Evolutionary conservation across 2,797 vertebrate genomes (phyloP), one percentile per base, ranked within the genome.

Genomic region (Falco peregrinus): DNA sequence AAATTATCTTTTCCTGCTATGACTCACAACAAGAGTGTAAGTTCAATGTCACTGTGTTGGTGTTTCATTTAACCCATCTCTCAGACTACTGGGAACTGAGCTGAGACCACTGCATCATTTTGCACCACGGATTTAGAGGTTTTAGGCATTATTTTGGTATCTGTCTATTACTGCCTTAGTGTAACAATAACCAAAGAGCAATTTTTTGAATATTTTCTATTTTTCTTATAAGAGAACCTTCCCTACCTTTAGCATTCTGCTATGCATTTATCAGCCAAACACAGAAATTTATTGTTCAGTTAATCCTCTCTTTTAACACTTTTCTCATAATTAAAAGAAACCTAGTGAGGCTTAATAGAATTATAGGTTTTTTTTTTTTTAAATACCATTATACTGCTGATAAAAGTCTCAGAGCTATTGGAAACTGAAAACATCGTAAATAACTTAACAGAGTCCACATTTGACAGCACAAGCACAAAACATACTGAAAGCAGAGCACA

Each of bases 181-280:
- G 19, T 39, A 73, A 78, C 76, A 94, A 76, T 83, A 95, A 96
- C 24, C 48, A 54, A 84, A 86, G 89, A 60, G 43, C 90, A 94
- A 47, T 76, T 88, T 94, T 95, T 96, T 90, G 71, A 89, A 74
- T 82, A 29, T 75, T 74, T 91, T 97, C 82, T 70, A 53, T 77
- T 80, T 97, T 95, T 92, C 82, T 77, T 91, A 24, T 54, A 89
- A 87, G 53, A 95, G 70, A 94, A 96, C 82, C 47, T 92, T 95
- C 94, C 90, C 92, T 93, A 94, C 94, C 93, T 94, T 95, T 93
- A 94, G 83, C 78, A 95, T 67, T 95, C 96, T 97, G 96, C 97
- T 93, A 92, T 94, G 91, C 91, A 96, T 82, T 90, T 82, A 85
- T 69, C 94, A 96, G 70, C 83, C 82, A 93, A 79, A 93, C 90